Evolutionary conservation across 30 jellyfish, hydroid and myxozoan species (phyloP).

Genomic region (Hydra vulgaris): DNA sequence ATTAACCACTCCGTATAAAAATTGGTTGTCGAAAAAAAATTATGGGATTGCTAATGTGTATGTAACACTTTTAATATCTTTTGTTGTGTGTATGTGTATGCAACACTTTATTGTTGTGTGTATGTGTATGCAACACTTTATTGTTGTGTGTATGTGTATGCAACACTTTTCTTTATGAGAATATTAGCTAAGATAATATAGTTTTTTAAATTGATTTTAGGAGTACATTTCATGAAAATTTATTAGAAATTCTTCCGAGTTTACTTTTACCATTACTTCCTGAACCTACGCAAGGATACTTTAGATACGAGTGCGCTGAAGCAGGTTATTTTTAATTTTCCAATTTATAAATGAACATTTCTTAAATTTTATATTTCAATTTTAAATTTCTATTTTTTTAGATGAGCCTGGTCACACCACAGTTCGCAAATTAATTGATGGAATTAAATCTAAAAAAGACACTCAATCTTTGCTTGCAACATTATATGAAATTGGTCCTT

Average conservation of each 20-base stretch:
- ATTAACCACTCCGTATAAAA: too few relatives aligned
- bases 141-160: too few relatives aligned
- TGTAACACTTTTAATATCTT: too few relatives aligned
- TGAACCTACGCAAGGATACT: constrained; percentile 62
- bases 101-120: too few relatives aligned
- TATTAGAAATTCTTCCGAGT: constrained; percentile 26
- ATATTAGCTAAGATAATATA: too few relatives aligned
- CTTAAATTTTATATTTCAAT: neutral
- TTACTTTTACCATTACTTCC: constrained; percentile 47
- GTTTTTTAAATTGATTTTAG: too few relatives aligned
- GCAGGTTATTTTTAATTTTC: constrained; percentile 22
- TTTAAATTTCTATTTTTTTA: neutral
- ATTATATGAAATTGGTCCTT: constrained; percentile 56
- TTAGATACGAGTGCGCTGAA: constrained; percentile 65
- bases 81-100: too few relatives aligned
- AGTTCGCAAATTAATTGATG: constrained; percentile 63
- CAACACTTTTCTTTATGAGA: too few relatives aligned
- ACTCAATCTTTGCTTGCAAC: constrained; percentile 35
- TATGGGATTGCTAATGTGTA: too few relatives aligned
- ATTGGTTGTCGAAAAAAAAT: too few relatives aligned
- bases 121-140: too few relatives aligned
- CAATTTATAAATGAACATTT: neutral
- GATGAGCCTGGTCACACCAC: constrained; percentile 68
- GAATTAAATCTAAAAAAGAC: constrained; percentile 57
- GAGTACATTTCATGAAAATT: constrained; percentile 30